Base-by-base conservation (phyloP, 2,113 vertebrate genomes). In the Sceloporus tristichus region DNA sequence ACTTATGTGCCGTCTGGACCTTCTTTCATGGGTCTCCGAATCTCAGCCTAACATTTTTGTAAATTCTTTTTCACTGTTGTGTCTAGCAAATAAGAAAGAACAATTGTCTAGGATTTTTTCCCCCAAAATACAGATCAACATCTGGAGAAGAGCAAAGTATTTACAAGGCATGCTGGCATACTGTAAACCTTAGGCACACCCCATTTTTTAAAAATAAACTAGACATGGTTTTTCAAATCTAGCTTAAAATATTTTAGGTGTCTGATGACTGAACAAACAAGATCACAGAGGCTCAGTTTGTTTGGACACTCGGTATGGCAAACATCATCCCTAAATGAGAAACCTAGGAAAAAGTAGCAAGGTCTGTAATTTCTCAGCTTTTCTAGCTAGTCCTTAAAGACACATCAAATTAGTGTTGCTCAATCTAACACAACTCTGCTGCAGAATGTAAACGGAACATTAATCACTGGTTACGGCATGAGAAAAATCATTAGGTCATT, bases 401-500 rank as follows among this genome's bases (percentile, higher is more conserved):
- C 90, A 42, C 48, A 82, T 68, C 54, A 86, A 87, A 75, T 92
- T 93, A 91, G 78, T 78, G 56, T 79, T 86, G 48, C 75, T 88
- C 25, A 90, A 85, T 38, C 76, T 90, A 87, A 73, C 38, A 71
- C 38, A 85, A 56, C 81, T 89, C 84, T 87, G 78, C 83, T 53
- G 62, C 56, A 79, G 84, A 89, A 88, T 90, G 87, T 75, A 91
- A 93, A 62, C 40, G 40, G 89, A 94, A 91, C 54, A 87, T 76
- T 92, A 89, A 91, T 82, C 88, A 92, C 92, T 80, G 89, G 53
- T 87, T 78, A 82, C 62, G 25, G 88, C 77, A 62, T 85, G 91
- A 91, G 82, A 91, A 94, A 90, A 89, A 85, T 38, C 75, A 92
- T 86, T 86, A 90, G 86, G 77, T 87, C 82, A 86, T 84, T 87